phyloP scores from a whole-genome alignment of 1,140 invertebrate species.

The Charaxes varanes region DNA sequence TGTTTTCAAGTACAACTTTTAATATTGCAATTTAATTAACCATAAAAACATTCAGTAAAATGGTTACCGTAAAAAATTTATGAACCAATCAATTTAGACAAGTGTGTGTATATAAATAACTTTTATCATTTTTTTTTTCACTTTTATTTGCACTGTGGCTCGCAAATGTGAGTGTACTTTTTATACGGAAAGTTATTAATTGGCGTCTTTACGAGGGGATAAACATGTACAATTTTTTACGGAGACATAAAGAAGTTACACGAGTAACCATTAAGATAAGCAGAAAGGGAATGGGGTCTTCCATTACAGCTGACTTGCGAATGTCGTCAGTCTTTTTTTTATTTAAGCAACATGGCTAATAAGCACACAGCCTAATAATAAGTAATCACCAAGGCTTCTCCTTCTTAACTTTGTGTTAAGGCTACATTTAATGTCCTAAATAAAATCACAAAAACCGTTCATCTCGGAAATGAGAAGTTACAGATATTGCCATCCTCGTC shows the following conservation, averaged over 20 bases:
- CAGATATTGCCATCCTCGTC: too few relatives aligned
- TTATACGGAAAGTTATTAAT: constrained; percentile 10
- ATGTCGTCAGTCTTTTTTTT: constrained; percentile 11
- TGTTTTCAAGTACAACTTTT: too few relatives aligned
- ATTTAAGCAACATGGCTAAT: constrained; percentile 5
- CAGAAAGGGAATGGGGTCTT: constrained; percentile 11
- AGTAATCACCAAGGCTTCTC: too few relatives aligned
- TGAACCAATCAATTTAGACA: too few relatives aligned
- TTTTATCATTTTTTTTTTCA: neutral
- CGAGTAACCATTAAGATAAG: constrained; percentile 9
- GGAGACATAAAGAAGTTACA: constrained; percentile 12
- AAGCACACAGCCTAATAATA: too few relatives aligned
- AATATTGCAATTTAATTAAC: too few relatives aligned
- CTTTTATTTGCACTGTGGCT: constrained; percentile 3
- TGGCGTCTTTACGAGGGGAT: constrained; percentile 7
- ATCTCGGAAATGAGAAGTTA: too few relatives aligned
- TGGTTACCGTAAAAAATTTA: neutral
- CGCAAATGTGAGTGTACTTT: constrained; percentile 7
- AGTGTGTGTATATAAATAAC: neutral
- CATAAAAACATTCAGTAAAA: too few relatives aligned
- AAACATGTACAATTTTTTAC: constrained; percentile 12
- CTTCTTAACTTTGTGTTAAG: too few relatives aligned
- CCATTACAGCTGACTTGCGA: constrained; percentile 9
- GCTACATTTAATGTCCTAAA: too few relatives aligned
- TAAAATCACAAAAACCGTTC: too few relatives aligned